Evolutionary conservation across 2,113 vertebrate genomes (phyloP), one percentile per base, ranked within the genome.

Genomic region (Porphyrio hochstetteri): DNA sequence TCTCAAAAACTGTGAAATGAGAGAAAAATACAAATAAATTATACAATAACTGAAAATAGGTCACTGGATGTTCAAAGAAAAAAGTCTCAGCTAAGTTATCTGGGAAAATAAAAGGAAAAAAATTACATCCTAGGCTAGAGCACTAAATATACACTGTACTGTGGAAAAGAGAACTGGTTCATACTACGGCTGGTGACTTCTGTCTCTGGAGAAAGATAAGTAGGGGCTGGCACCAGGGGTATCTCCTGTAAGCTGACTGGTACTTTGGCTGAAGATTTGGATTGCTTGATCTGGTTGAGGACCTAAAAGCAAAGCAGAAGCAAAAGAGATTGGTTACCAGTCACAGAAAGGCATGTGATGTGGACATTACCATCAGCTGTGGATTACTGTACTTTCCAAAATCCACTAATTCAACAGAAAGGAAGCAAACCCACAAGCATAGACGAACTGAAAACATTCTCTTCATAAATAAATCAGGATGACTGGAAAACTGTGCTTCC

Each of bases 141-240:
- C 9, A 44, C 1, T 25, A 33, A 63, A 83, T 69, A 13, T 4
- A n/a, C 10, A 27, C 1, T 7, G 2, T 1, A 35, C 1, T 65
- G 35, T 44, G 69, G 60, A 40, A 93, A 65, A 94, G 92, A 65
- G 13, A 85, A 44, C 7, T 72, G 84, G 8, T 21, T 86, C 97
- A 16, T 98, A 99, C 99, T 98, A 75, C 19, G 96, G 95, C 71
- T 97, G 72, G 94, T 72, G 71, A 94, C 48, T 74, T 98, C 98
- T 38, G 97, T 86, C 53, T 99, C 98, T 12, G 98, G 86, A 90
- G 98, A 97, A 70, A 96, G 97, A 48, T 86, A 94, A 6, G 97
- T 65, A 64, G 97, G 88, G 69, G 97, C 10, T 60, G 97, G 94
- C 28, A 92, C 90, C 64, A 96, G 83, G 2, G 97, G 50, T 4